Evolutionary conservation across 2,113 vertebrate species (phyloP), one percentile per base, ranked within the genome.

Genomic region (Porphyrio hochstetteri): DNA sequence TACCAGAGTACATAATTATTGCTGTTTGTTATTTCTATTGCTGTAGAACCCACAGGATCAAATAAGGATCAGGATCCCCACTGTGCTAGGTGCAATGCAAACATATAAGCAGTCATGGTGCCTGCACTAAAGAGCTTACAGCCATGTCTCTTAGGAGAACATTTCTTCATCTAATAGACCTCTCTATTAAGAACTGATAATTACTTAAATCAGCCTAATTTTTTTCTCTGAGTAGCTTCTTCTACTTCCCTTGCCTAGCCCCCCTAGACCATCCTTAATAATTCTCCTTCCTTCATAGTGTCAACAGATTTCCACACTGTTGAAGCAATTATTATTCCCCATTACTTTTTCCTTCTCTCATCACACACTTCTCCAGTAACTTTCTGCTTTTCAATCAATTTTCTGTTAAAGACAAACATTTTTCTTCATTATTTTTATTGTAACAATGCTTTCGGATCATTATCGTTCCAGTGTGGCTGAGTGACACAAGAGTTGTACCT

Each of bases 121-220:
- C 27, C 38, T 95, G 92, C 90, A 80, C 92, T 94, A 88, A 96
- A 88, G 76, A 96, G 88, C 27, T 97, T 88, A 77, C 55, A 94
- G 36, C n/a, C 60, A 68, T 46, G 56, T 86, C 93, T 91, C 93
- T 83, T 81, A 90, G 79, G 90, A 95, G 90, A 81, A 80, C 79
- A 88, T 90, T 94, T 92, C 64, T 88, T 72, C 0, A 0, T 90
- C 90, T 94, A 95, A 94, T 82, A 93, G 82, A 83, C 71, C 96
- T 83, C 59, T 90, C 72, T 77, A 71, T 83, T 96, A 96, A 90
- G 60, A 94, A 85, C 64, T n/a, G 72, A 13, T 95, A 92, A 95
- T 96, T 94, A 74, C 76, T 92, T 88, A 89, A 90, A 86, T 95
- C 80, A 85, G 70, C 23, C 55, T 86, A 29, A 2, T 48, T 86